phyloP scores from a whole-genome alignment of 2,113 vertebrate genomes.

The Piliocolobus tephrosceles region DNA sequence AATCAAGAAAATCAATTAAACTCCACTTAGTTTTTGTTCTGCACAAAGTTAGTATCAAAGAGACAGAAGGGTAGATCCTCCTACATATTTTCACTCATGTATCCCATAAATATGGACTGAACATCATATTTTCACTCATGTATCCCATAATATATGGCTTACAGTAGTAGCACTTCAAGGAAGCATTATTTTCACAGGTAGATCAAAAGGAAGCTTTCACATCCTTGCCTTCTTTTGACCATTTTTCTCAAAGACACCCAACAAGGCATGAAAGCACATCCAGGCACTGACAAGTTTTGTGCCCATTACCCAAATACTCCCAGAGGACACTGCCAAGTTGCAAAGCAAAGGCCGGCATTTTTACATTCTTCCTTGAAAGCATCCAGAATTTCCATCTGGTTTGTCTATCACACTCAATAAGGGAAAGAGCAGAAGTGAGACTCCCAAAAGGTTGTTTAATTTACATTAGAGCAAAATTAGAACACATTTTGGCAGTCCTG shows the following conservation, averaged over 20 bases:
- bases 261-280: slow-evolving; percentile 44
- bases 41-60: background rate
- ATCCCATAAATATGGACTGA: background rate
- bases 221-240: slow-evolving; percentile 55
- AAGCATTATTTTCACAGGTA: slow-evolving; percentile 38
- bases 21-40: background rate
- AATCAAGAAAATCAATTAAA: background rate
- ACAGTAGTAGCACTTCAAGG: slow-evolving; percentile 18
- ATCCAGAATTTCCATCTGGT: slow-evolving; percentile 20
- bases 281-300: slow-evolving; percentile 13
- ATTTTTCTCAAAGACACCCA: slow-evolving; percentile 72
- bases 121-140: background rate
- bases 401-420: background rate
- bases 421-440: background rate
- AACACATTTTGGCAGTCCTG: background rate
- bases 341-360: background rate
- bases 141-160: background rate
- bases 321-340: background rate
- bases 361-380: background rate
- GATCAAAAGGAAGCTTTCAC: slow-evolving; percentile 56
- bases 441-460: slow-evolving; percentile 16
- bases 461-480: background rate
- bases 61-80: background rate
- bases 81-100: background rate
- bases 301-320: background rate